Conservation (phyloP, 2,113 vertebrate genomes). For the Cinclus cinclus region DNA sequence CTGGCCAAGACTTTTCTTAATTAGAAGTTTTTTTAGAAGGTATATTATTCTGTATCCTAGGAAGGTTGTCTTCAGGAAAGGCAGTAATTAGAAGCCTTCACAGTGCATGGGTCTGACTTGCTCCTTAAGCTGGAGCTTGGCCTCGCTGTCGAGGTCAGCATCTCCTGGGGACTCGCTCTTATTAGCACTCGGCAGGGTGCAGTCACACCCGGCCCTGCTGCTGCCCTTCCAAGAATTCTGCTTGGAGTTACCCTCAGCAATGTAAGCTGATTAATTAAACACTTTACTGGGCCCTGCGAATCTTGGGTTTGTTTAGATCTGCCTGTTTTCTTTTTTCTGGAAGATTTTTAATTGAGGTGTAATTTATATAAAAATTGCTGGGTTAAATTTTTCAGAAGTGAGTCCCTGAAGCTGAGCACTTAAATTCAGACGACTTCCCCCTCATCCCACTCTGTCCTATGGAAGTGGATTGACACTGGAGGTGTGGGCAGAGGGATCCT, state of each 20-base stretch:
- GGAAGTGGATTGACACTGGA: not conserved
- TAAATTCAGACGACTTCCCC: not conserved
- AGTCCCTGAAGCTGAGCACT: not conserved
- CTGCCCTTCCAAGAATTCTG: not conserved
- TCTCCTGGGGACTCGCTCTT: not conserved
- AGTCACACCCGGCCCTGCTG: not conserved
- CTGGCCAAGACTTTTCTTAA: not conserved
- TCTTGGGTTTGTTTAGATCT: not conserved
- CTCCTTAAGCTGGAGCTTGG: not conserved
- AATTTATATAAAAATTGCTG: not conserved
- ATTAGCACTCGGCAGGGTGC: not conserved
- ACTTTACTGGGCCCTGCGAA: not conserved
- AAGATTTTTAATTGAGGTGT: not conserved
- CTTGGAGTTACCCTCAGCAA: not conserved
- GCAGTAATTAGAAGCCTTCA: not conserved
- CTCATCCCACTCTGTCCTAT: not conserved
- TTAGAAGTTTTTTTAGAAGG: not conserved
- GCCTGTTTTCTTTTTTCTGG: not conserved
- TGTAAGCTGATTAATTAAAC: not conserved
- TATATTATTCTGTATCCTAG: not conserved
- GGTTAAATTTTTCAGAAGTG: not conserved
- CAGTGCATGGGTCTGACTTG: not conserved
- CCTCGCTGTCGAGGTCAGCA: fast-evolving
- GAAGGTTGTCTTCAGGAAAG: not conserved
- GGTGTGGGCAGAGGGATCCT: not conserved